Conservation (phyloP, 1,140 invertebrate species). For the Psix sp. region DNA sequence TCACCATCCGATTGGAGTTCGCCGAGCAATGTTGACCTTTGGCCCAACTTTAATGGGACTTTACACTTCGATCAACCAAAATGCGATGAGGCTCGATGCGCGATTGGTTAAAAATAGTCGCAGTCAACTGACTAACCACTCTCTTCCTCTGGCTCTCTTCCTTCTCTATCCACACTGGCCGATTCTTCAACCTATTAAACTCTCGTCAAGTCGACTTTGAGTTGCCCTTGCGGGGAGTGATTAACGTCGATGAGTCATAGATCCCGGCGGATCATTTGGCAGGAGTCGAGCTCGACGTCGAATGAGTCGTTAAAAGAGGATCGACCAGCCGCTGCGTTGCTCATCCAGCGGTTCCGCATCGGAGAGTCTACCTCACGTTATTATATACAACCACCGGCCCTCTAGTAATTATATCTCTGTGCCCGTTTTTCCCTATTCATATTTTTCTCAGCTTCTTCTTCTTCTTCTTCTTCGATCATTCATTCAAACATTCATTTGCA, state of each 20-base stretch:
- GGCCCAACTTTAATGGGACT: background rate
- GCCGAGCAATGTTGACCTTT: background rate
- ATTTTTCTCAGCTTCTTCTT: constrained; percentile 25
- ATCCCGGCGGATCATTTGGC: constrained; percentile 31
- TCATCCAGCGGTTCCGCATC: constrained; percentile 43
- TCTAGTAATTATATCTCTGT: too few relatives aligned
- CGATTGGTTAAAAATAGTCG: too few relatives aligned
- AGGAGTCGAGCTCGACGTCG: constrained; percentile 16
- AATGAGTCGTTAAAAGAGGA: constrained; percentile 37
- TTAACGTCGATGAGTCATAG: constrained; percentile 34
- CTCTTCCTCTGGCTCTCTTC: too few relatives aligned
- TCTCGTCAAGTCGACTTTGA: background rate
- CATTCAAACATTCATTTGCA: too few relatives aligned
- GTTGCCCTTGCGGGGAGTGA: constrained; percentile 5
- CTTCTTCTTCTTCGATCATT: too few relatives aligned
- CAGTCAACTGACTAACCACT: too few relatives aligned
- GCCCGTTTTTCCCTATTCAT: constrained; percentile 24
- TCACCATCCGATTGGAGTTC: background rate
- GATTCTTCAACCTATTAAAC: constrained; percentile 4
- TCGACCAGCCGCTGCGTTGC: constrained; percentile 3
- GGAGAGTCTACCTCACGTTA: constrained; percentile 33
- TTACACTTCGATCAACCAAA: background rate
- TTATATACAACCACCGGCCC: constrained; percentile 36
- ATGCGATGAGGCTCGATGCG: too few relatives aligned
- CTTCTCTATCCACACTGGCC: too few relatives aligned